A percentile compares a stretch with the other conserved stretches of the same genome.
Evolutionary conservation across 2,888 invertebrate species (phyloP).

Genomic region (Dynastes maya): DNA sequence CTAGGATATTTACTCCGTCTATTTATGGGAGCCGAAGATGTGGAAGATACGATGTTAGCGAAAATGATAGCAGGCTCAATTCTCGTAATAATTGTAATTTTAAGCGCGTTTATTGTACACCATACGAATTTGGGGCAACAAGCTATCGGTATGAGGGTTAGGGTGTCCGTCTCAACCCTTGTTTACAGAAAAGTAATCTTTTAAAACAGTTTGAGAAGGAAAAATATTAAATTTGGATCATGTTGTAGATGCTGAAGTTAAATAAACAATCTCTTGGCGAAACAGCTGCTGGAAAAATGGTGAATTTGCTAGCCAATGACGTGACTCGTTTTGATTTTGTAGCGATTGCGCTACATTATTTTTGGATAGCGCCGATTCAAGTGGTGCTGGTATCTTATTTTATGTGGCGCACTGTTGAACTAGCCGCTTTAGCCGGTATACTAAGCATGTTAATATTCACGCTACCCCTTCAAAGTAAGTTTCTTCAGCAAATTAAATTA

Average conservation of each 20-base stretch:
- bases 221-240: neutral
- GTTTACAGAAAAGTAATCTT: constrained; percentile 82
- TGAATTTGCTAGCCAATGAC: constrained; percentile 89
- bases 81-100: constrained; percentile 51
- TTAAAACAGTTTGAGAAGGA: neutral
- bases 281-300: constrained; percentile 87
- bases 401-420: constrained; percentile 73
- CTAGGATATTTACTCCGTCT: constrained; percentile 76
- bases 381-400: constrained; percentile 76
- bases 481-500: neutral
- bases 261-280: constrained; percentile 82
- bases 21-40: constrained; percentile 67
- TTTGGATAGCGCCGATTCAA: constrained; percentile 87
- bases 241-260: constrained; percentile 74
- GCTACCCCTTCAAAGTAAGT: constrained; percentile 71
- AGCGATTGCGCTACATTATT: constrained; percentile 79
- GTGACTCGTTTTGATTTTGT: constrained; percentile 85
- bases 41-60: constrained; percentile 35
- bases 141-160: constrained; percentile 81
- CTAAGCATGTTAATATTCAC: constrained; percentile 72
- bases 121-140: constrained; percentile 73
- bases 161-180: constrained; percentile 82
- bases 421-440: constrained; percentile 76
- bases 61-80: constrained; percentile 56
- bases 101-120: constrained; percentile 72